phyloP scores from a whole-genome alignment of 2,888 invertebrate genomes.

The Hydraecia micacea region DNA sequence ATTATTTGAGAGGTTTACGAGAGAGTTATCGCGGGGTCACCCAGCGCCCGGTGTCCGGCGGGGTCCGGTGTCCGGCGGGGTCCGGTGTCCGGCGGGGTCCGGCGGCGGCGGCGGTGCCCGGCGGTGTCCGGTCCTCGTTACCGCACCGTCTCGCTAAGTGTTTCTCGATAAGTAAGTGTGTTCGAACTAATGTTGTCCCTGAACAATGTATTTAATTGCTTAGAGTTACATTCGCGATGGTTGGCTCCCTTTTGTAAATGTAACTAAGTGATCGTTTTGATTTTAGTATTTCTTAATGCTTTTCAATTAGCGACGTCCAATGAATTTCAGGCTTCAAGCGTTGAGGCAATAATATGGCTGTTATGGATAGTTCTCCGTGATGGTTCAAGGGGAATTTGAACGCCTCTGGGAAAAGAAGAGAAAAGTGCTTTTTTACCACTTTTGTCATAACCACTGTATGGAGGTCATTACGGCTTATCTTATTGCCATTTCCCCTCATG shows the following conservation, averaged over 20 bases:
- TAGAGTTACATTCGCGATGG: background rate
- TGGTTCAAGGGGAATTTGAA: constrained; percentile 7
- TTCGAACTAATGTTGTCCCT: background rate
- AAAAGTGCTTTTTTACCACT: background rate
- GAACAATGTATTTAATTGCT: constrained; percentile 53
- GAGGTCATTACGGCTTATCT: background rate
- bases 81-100: background rate
- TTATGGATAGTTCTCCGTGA: background rate
- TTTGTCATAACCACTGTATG: background rate
- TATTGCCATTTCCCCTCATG: background rate
- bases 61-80: background rate
- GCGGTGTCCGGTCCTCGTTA: background rate
- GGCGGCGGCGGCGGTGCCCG: background rate
- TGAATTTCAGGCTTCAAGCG: background rate
- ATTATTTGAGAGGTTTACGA: constrained; percentile 59
- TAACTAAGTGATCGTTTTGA: constrained; percentile 16
- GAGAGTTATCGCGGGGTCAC: constrained; percentile 52
- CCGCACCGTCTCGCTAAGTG: constrained; percentile 34
- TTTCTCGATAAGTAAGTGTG: constrained; percentile 38
- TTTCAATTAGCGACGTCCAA: constrained; percentile 29
- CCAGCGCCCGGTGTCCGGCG: background rate
- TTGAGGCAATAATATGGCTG: background rate
- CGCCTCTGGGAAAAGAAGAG: background rate
- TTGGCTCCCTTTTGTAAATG: constrained; percentile 26
- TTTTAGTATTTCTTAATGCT: constrained; percentile 11